Conservation (phyloP, 2,888 invertebrate species). For the Campoplex nolae region DNA sequence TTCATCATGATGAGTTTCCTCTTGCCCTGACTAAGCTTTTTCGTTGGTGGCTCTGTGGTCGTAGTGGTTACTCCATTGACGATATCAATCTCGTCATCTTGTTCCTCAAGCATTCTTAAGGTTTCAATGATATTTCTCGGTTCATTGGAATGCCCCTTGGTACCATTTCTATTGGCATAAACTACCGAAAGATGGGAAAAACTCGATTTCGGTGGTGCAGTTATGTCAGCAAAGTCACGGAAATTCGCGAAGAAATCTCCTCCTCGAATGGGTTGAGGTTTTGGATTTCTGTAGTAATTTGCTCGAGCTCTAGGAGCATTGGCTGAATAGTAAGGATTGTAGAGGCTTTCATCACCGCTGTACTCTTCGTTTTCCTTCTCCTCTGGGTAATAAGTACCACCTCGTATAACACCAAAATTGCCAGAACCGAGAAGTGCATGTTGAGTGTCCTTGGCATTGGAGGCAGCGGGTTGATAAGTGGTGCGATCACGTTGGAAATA, state of each 20-base stretch:
- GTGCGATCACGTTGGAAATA: slow-evolving; percentile 82
- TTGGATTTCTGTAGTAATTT: slow-evolving; percentile 89
- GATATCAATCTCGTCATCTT: slow-evolving; percentile 77
- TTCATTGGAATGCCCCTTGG: slow-evolving; percentile 85
- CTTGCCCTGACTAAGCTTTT: slow-evolving; percentile 82
- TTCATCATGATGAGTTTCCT: slow-evolving; percentile 81
- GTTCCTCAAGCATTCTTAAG: slow-evolving; percentile 89
- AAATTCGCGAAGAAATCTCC: slow-evolving; percentile 95
- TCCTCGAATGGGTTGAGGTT: slow-evolving; percentile 89
- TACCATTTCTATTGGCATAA: slow-evolving; percentile 92
- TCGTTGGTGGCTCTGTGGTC: slow-evolving; percentile 79
- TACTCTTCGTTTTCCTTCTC: slow-evolving; percentile 90
- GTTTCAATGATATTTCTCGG: slow-evolving; percentile 95
- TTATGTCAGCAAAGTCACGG: slow-evolving; percentile 95
- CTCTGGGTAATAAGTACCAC: slow-evolving; percentile 92
- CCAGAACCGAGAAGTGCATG: slow-evolving; percentile 90
- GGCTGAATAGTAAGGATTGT: slow-evolving; percentile 87
- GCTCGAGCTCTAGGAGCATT: slow-evolving; percentile 91
- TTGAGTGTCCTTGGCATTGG: slow-evolving; percentile 84
- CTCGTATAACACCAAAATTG: slow-evolving; percentile 94
- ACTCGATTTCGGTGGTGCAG: slow-evolving; percentile 92
- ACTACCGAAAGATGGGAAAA: slow-evolving; percentile 94
- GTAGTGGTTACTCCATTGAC: slow-evolving; percentile 66
- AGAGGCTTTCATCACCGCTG: slow-evolving; percentile 86
- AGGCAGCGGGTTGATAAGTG: slow-evolving; percentile 77